Conservation (phyloP, 2,888 invertebrate species). For the Hylaea fasciaria region DNA sequence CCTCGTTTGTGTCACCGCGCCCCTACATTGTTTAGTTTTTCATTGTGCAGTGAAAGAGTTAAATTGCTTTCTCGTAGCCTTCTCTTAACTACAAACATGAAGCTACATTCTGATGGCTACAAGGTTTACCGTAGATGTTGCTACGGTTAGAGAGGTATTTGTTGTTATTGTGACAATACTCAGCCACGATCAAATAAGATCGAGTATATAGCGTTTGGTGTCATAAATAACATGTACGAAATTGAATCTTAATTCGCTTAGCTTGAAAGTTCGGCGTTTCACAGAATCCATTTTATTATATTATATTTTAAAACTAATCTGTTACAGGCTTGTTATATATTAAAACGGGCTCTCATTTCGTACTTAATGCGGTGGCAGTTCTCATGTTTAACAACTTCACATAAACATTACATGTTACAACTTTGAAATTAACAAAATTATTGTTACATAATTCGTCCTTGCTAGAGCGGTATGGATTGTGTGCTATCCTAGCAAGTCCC, state of each 20-base stretch:
- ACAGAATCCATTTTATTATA: slow-evolving; percentile 15
- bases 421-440: slow-evolving; percentile 21
- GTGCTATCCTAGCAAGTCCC: slow-evolving; percentile 45
- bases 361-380: slow-evolving; percentile 13
- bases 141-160: slow-evolving; percentile 6
- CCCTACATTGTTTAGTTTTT: slow-evolving; percentile 27
- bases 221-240: not conserved
- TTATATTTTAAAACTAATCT: slow-evolving; percentile 22
- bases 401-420: slow-evolving; percentile 16
- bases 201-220: not conserved
- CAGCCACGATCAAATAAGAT: not conserved
- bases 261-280: slow-evolving; percentile 4
- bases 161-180: too few species aligned
- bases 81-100: slow-evolving; percentile 4
- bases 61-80: slow-evolving; percentile 14
- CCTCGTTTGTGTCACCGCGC: slow-evolving; percentile 34
- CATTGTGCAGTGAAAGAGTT: slow-evolving; percentile 23
- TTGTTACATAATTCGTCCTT: slow-evolving; percentile 4
- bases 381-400: slow-evolving; percentile 10
- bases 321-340: slow-evolving; percentile 13
- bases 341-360: slow-evolving; percentile 21
- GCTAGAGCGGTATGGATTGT: slow-evolving; percentile 23
- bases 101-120: not conserved
- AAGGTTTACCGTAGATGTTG: slow-evolving; percentile 21
- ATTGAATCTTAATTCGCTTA: slow-evolving; percentile 4